Evolutionary conservation across 2,113 vertebrate genomes (phyloP), one percentile per base, ranked within the genome.

Genomic region (Speoplatyrhinus poulsoni): DNA sequence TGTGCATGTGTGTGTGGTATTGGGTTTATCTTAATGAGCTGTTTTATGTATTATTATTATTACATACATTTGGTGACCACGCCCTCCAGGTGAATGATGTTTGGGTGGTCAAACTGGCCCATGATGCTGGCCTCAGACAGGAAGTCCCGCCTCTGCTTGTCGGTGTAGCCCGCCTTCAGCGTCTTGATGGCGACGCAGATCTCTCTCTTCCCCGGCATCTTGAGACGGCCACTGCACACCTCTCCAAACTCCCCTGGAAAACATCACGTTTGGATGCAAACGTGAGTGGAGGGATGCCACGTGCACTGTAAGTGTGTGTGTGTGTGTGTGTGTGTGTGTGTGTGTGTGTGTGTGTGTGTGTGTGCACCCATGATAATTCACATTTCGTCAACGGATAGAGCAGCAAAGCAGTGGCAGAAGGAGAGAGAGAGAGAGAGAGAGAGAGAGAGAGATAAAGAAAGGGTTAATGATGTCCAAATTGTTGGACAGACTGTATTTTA

Each of bases 121-220:
- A 99, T 98, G 91, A 99, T 97, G 92, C 96, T 98, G 85, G 97
- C 97, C 83, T 99, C 97, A 0, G 96, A 97, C 85, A 99, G 90
- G 84, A 99, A 99, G 92, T 98, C 98, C 85, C 97, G 89, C 85
- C 96, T 95, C 86, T 99, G 98, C 76, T 98, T 97, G 85, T 98
- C 98, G 0, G 97, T 99, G 75, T 99, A 98, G 17, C 98, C 98
- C 3, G 97, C 97, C 91, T 98, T 99, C 41, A 99, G 90, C 0
- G 98, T 99, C 92, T 99, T 99, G 85, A 99, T 98, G 80, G 98
- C 98, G 74, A 99, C 98, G 50, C 96, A 99, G 85, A 98, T 98
- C 85, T 99, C 97, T 65, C 96, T 93, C 90, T 98, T 99, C 46
- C 96, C 96, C 2, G 96, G 95, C 81, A 98, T 94, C 89, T 99